Base-by-base conservation (phyloP, 2,113 vertebrate species). In the Tragelaphus scriptus region DNA sequence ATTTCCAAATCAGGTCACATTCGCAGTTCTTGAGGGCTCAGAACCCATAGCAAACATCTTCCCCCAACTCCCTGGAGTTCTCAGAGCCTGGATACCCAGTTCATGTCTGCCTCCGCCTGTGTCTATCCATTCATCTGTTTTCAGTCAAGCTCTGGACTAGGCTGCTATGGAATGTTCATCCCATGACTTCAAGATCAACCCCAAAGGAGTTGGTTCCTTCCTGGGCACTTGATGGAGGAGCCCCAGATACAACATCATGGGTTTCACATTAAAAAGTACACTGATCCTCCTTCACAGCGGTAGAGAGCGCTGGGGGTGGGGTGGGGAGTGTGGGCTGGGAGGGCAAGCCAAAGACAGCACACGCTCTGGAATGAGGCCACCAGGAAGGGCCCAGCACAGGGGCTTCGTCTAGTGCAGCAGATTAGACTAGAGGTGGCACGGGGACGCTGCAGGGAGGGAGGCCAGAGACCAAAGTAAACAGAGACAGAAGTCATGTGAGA, bases 381-480 rank as follows among this genome's bases (percentile, higher is more conserved):
- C 12, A 9, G 1, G 17, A 40, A 1, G 2, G 49, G 17, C 30
- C 80, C 30, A 0, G 0, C 28, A 75, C 71, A 93, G 68, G 91
- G 84, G 68, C 59, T 32, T 49, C n/a, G 68, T 88, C 58, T 44
- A 90, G 55, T 1, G 13, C 63, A n/a, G n/a, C 6, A 0, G 49
- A 30, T 36, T 21, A 26, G 75, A 51, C 14, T 53, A 2, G 26
- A n/a, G 19, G 81, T 81, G 87, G 90, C 59, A 63, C 26, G 21
- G 58, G 85, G 93, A 95, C 1, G 0, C 81, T 2, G 0, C 93
- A 92, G 65, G 81, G 88, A 86, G 92, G 86, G 77, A 86, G 19
- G 90, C 85, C 75, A 6, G 21, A 51, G 32, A 56, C 80, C 95
- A 47, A 92, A 91, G 85, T 44, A 92, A 98, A 92, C 75, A 92